Percentiles rank a stretch among this genome's conserved stretches.
These are phyloP conservation scores for Drosophila bocki DNA, from an alignment of 1,140 invertebrate species.

Conservation along the genomic window DNA sequence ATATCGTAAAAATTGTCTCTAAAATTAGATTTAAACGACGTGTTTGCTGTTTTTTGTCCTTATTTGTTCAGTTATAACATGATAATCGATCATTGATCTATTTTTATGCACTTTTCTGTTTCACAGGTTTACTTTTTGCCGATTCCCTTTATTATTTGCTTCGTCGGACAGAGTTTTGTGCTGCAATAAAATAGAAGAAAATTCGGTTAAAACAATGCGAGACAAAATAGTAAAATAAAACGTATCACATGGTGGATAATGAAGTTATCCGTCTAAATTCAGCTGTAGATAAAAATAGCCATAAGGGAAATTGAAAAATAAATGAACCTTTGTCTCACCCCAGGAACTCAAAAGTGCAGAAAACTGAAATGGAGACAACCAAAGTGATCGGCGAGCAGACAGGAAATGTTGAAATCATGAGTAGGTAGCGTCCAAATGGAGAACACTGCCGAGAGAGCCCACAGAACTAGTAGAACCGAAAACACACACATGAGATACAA, in stretches of 20 bases:
- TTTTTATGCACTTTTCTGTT: constrained; percentile 30
- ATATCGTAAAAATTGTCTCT: constrained; percentile 9
- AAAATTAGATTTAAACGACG: not conserved
- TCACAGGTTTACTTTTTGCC: constrained; percentile 15
- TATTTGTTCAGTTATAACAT: not conserved
- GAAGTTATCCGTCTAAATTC: not conserved
- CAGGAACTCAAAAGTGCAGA: constrained; percentile 10
- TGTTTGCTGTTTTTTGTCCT: not conserved
- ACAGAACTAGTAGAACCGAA: constrained; percentile 15
- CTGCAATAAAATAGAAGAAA: constrained; percentile 25
- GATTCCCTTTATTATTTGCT: constrained; percentile 9
- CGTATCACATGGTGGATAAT: not conserved
- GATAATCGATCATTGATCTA: not conserved
- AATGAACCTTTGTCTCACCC: constrained; percentile 1
- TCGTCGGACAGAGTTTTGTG: constrained; percentile 18
- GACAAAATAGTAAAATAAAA: constrained; percentile 18
- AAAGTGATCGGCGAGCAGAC: constrained; percentile 18
- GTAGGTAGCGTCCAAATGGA: constrained; percentile 19
- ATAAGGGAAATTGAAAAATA: constrained; percentile 7
- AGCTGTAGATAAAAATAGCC: constrained; percentile 12
- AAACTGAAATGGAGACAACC: constrained; percentile 15
- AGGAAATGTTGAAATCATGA: constrained; percentile 34
- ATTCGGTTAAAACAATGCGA: constrained; percentile 12
- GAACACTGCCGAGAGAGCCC: constrained; percentile 8
- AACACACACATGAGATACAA: constrained; percentile 34